A percentile compares a stretch with the other conserved stretches of the same genome.
phyloP scores from a whole-genome alignment of 2,888 invertebrate genomes.

The Catonia carolina region DNA sequence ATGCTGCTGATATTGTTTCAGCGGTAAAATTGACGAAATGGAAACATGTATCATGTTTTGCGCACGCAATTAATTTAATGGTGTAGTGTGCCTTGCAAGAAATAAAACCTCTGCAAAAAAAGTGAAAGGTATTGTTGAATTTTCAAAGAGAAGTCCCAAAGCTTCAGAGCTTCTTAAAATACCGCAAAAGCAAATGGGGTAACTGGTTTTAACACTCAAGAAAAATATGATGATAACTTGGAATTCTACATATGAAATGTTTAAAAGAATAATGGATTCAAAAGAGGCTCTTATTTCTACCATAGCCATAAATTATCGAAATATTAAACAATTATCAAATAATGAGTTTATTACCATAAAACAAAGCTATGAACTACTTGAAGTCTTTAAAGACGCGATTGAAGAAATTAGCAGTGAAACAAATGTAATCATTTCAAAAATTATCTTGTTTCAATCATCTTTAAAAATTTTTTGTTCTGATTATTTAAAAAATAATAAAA shows the following conservation, averaged over 20 bases:
- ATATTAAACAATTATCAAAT: background rate
- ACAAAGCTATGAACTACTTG: background rate
- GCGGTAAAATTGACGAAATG: conserved; percentile 13
- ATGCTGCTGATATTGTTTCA: conserved; percentile 19
- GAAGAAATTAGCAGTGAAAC: background rate
- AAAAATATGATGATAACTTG: background rate
- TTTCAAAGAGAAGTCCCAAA: background rate
- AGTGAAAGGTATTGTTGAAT: background rate
- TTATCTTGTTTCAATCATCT: background rate
- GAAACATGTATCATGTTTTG: conserved; percentile 21
- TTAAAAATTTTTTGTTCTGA: background rate
- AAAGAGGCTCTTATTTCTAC: background rate
- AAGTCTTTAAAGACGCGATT: background rate
- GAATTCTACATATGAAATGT: background rate
- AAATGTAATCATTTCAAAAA: background rate
- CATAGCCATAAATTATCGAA: background rate
- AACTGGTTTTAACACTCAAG: background rate
- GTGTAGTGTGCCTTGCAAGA: background rate
- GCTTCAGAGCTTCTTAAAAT: background rate
- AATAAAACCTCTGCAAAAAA: conserved; percentile 5
- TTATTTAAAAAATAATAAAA: no score
- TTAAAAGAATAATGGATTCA: background rate
- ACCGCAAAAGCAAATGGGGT: background rate
- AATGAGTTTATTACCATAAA: background rate
- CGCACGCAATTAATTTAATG: conserved; percentile 12